These are phyloP conservation scores for Pipistrellus nathusii DNA, from an alignment of 2,797 vertebrate genomes.

Conservation along the genomic window DNA sequence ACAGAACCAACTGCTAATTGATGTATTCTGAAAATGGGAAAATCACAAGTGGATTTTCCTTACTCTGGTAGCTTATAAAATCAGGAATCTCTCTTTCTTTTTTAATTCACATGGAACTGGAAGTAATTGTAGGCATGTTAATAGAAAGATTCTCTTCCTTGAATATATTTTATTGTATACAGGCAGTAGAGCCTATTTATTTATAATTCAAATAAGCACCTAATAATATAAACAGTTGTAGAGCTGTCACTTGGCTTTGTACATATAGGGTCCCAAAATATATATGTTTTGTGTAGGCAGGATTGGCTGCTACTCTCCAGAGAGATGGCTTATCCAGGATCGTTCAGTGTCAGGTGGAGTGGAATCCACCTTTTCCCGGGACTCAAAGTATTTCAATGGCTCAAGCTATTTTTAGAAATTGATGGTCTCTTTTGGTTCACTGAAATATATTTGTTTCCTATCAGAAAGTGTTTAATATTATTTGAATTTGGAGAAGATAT, in stretches of 20 bases:
- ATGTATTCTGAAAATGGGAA: background rate
- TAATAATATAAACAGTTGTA: background rate
- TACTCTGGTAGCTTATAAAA: background rate
- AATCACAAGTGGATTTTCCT: slow-evolving; percentile 18
- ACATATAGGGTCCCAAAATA: background rate
- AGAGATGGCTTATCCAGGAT: background rate
- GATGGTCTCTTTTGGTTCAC: background rate
- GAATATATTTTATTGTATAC: background rate
- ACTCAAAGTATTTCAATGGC: background rate
- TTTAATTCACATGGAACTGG: background rate
- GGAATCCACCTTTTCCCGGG: background rate
- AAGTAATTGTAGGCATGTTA: background rate
- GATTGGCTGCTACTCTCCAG: background rate
- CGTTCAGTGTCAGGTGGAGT: background rate
- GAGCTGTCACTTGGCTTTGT: background rate
- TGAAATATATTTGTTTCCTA: background rate
- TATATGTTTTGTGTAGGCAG: background rate
- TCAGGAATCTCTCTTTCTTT: background rate
- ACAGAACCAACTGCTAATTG: background rate
- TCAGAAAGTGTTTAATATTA: background rate
- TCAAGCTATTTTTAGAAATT: slow-evolving; percentile 1
- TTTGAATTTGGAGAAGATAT: background rate
- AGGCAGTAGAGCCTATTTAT: background rate
- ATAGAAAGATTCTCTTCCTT: slow-evolving; percentile 24
- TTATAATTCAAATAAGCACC: slow-evolving; percentile 11